These are phyloP conservation scores for Antheraea pernyi DNA, from an alignment of 1,140 invertebrate species.

Conservation along the genomic window DNA sequence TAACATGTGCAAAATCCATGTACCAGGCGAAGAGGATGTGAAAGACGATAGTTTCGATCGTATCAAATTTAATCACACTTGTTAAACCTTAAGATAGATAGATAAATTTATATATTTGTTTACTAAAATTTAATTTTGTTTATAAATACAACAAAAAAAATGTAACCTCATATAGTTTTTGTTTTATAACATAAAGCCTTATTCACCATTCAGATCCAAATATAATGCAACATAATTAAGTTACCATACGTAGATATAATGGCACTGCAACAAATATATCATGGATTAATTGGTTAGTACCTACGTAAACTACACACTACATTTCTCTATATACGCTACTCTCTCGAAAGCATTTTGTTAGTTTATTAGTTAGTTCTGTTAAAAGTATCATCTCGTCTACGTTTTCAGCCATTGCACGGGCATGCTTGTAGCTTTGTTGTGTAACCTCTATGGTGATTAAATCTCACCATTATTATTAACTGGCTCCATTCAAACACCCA, in stretches of 20 bases:
- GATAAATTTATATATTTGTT: too few relatives aligned
- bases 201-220: neutral
- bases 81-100: neutral
- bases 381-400: conserved; percentile 55
- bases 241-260: neutral
- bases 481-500: conserved; percentile 78
- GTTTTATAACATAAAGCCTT: too few relatives aligned
- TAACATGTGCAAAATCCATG: conserved; percentile 66
- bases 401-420: conserved; percentile 42
- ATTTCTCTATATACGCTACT: conserved; percentile 22
- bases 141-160: too few relatives aligned
- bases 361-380: conserved; percentile 50
- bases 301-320: conserved; percentile 52
- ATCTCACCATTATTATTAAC: conserved; percentile 79
- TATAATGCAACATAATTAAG: neutral
- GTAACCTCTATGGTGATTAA: conserved; percentile 77
- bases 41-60: conserved; percentile 50
- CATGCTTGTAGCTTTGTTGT: conserved; percentile 72
- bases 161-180: too few relatives aligned
- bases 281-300: conserved; percentile 60
- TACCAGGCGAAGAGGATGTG: conserved; percentile 45
- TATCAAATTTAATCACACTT: conserved; percentile 1
- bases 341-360: conserved; percentile 48
- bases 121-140: too few relatives aligned
- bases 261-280: conserved; percentile 15